These are phyloP conservation scores for Lampris megalopsis DNA, from an alignment of 2,113 vertebrate genomes.

Conservation along the genomic window DNA sequence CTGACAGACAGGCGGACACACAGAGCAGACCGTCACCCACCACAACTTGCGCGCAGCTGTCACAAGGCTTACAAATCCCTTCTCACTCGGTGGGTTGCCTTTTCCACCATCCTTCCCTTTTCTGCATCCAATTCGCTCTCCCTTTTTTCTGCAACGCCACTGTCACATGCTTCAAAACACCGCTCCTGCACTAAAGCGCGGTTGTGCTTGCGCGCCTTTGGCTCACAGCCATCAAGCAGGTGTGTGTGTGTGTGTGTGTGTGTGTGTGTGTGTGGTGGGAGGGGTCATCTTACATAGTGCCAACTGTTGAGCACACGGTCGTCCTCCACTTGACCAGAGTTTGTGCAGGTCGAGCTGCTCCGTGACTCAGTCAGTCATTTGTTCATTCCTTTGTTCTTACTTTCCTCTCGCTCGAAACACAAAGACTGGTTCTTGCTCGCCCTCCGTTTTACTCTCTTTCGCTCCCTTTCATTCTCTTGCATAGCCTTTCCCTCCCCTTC, in stretches of 20 bases:
- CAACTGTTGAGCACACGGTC: conserved; percentile 54
- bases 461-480: conserved; percentile 22
- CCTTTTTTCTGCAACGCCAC: conserved; percentile 15
- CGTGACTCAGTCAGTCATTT: conserved; percentile 20
- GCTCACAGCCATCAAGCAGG: conserved; percentile 30
- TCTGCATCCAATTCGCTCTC: conserved; percentile 25
- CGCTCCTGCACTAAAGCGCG: conserved; percentile 32
- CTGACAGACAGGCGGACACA: conserved; percentile 72
- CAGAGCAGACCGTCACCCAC: conserved; percentile 64
- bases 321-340: conserved; percentile 35
- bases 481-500: conserved; percentile 35
- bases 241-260: not conserved
- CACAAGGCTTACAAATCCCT: conserved; percentile 60
- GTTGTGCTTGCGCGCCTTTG: conserved; percentile 38
- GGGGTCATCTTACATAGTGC: conserved; percentile 57
- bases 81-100: conserved; percentile 46
- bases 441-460: too few relatives aligned
- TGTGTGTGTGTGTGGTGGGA: conserved; percentile 7
- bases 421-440: too few relatives aligned
- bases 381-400: conserved; percentile 49
- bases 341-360: conserved; percentile 35
- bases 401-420: not conserved
- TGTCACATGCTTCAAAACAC: conserved; percentile 29
- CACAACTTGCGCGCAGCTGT: conserved; percentile 74
- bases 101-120: conserved; percentile 26